Base-by-base conservation (phyloP, 2,113 vertebrate genomes). In the Phycodurus eques region DNA sequence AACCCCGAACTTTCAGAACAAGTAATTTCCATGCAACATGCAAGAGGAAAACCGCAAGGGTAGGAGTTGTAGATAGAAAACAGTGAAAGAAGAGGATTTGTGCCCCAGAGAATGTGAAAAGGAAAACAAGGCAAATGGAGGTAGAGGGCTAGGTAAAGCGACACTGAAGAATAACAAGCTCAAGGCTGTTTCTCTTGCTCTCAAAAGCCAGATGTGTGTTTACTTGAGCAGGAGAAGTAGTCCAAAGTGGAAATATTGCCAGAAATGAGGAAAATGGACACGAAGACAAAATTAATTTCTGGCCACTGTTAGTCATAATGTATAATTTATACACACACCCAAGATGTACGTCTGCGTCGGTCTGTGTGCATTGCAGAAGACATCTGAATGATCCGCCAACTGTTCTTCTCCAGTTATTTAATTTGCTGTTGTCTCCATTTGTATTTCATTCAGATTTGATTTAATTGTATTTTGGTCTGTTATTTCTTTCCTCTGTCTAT, bases 181-280 rank as follows among this genome's bases (percentile, higher is more conserved):
- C 17, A 11, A n/a, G 76, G 68, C 75, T 83, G 68, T 79, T 83
- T 82, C 65, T 72, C 56, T 76, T 81, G 60, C 68, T 76, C 70
- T 80, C 51, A 33, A 77, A 73, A 87, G 70, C 70, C 80, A 85
- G 74, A 85, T 83, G 83, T 83, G 47, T 72, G 74, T 76, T 51
- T 31, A 13, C 43, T 53, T 49, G 51, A 83, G 81, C 7, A 10
- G 47, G 39, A 70, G 59, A 68, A 10, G 17, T 5, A 76, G 42
- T 68, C 14, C 33, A 51, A 72, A 43, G 20, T 60, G 64, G 63
- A 69, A 19, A 72, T 35, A 2, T 49, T 39, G 62, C 20, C 67
- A 68, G 20, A 62, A 15, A 81, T 46, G 39, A n/a, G 70, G 61
- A 76, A 64, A 75, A 83, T 69, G 51, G 64, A 13, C 47, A 57